Evolutionary conservation across 2,888 invertebrate species (phyloP), one percentile per base, ranked within the genome.

Genomic region (Amiota mariae): DNA sequence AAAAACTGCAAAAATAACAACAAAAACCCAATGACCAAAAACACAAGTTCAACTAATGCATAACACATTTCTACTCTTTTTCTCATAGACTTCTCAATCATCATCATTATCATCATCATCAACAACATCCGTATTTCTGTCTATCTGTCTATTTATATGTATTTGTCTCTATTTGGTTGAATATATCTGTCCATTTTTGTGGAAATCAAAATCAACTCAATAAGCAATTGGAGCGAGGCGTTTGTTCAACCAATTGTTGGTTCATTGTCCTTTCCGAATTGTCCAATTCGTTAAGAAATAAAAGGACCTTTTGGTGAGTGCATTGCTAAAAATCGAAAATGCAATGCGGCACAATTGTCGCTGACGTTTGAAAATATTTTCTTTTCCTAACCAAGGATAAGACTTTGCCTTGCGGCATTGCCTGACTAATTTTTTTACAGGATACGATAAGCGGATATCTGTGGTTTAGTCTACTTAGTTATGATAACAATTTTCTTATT

Each of bases 291-390:
- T 36, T 36, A 36, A 36, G 6, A 36, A 36, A 2, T 0, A 36
- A 36, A 36, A 36, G 6, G 36, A 36, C 6, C 8, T 36, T 4
- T 20, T 18, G 59, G 20, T 59, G 18, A 59, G 12, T 20, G 20
- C 18, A 20, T 20, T 59, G 59, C 10, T 20, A 4, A 48, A 54
- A 68, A 54, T 68, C 67, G 15, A 54, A 68, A 68, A 68, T 68
- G 67, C 67, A 68, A 68, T 68, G 67, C 67, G 67, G 54, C 67
- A 68, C 20, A 51, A 68, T 68, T 68, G 67, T 54, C 67, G 67
- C 67, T 68, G 67, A 68, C 54, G 49, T 8, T 54, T n/a, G 67
- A n/a, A 12, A 48, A 68, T 68, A 51, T 68, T 68, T 68, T 46
- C 51, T 68, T 12, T 49, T 36, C n/a, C 36, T 36, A 36, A 36